Evolutionary conservation across 2,797 vertebrate species (phyloP).

Genomic region (Phrynocephalus forsythii): DNA sequence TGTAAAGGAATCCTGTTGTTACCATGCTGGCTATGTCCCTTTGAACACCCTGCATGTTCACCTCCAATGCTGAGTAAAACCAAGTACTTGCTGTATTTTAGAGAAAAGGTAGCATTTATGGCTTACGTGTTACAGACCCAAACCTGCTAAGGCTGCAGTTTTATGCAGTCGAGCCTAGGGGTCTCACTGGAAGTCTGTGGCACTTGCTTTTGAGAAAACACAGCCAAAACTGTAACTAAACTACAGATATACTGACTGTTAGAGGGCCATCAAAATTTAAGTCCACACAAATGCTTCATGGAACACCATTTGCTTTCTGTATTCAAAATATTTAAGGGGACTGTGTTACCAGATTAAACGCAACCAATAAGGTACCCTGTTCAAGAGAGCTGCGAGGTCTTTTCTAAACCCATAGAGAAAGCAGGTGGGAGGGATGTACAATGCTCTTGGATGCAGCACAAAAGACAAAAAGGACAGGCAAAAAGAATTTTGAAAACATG

Average conservation of each 20-base stretch:
- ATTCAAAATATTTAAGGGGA: constrained; percentile 12
- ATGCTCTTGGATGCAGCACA: constrained; percentile 57
- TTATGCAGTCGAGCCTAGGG: neutral
- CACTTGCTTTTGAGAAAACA: neutral
- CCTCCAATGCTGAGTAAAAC: constrained; percentile 40
- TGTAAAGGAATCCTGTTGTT: constrained; percentile 44
- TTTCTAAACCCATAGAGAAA: constrained; percentile 31
- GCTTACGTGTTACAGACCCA: constrained; percentile 29
- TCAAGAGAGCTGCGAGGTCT: constrained; percentile 56
- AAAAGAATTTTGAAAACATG: constrained; percentile 33
- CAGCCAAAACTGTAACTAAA: constrained; percentile 7
- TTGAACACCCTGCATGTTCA: neutral
- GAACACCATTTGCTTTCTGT: constrained; percentile 38
- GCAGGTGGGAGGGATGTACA: constrained; percentile 34
- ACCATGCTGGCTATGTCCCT: constrained; percentile 49
- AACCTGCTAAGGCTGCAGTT: constrained; percentile 34
- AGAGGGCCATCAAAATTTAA: constrained; percentile 35
- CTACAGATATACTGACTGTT: constrained; percentile 13
- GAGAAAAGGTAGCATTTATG: constrained; percentile 53
- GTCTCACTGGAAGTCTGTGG: neutral
- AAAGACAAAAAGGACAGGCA: constrained; percentile 30
- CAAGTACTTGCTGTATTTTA: constrained; percentile 14
- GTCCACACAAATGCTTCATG: constrained; percentile 32
- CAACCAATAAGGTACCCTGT: constrained; percentile 37
- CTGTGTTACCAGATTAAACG: constrained; percentile 49